Evolutionary conservation across 2,797 vertebrate species (phyloP).

Genomic region (Serranus cabrilla): DNA sequence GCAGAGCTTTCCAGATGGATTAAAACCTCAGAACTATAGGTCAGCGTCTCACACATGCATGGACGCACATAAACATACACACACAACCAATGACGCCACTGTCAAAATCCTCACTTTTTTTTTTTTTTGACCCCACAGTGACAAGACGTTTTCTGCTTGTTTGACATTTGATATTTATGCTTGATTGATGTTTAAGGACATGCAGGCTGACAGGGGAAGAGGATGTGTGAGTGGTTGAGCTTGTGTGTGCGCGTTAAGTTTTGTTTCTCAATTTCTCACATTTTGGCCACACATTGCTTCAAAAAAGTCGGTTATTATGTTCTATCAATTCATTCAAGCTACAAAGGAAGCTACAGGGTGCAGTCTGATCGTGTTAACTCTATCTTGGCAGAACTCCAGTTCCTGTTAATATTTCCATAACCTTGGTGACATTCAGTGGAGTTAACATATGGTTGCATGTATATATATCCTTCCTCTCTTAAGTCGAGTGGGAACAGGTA

Average conservation of each 20-base stretch:
- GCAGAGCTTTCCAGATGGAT: constrained; percentile 40
- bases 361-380: neutral
- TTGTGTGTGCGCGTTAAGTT: constrained; percentile 8
- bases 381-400: neutral
- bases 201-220: constrained; percentile 31
- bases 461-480: constrained; percentile 5
- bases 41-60: constrained; percentile 7
- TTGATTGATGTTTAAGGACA: constrained; percentile 57
- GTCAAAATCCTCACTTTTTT: constrained; percentile 3
- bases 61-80: neutral
- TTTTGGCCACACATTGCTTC: neutral
- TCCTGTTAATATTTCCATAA: constrained; percentile 6
- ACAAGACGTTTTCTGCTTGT: constrained; percentile 11
- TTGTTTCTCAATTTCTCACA: neutral
- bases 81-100: neutral
- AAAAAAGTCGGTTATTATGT: neutral
- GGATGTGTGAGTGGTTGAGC: neutral
- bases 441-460: neutral
- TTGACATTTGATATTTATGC: constrained; percentile 54
- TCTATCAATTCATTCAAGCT: neutral
- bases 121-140: constrained; percentile 5
- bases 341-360: neutral
- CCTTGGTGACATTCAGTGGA: neutral
- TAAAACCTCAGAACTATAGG: constrained; percentile 26
- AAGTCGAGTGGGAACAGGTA: neutral